Evolutionary conservation across 2,888 invertebrate species (phyloP).

Genomic region (Lordiphosa andalusiaca): DNA sequence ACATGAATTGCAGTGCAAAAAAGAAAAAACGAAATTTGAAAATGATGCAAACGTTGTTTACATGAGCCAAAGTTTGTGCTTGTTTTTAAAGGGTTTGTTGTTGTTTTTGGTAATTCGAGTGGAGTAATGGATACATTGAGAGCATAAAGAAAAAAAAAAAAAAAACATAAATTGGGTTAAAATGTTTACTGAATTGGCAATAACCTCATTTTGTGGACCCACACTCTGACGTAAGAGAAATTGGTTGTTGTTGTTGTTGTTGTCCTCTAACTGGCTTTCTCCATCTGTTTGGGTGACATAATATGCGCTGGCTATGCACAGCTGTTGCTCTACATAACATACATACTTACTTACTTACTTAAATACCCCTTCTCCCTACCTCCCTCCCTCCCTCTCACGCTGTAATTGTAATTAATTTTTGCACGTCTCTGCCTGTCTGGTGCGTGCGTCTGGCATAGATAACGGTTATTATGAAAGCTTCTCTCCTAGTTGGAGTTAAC

Average conservation of each 20-base stretch:
- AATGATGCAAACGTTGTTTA: not conserved
- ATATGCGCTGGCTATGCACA: constrained; percentile 25
- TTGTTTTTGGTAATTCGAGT: constrained; percentile 35
- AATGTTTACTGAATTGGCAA: constrained; percentile 56
- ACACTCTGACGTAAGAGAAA: constrained; percentile 43
- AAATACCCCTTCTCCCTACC: not conserved
- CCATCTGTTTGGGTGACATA: constrained; percentile 20
- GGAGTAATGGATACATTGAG: constrained; percentile 1
- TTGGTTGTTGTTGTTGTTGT: constrained; percentile 34
- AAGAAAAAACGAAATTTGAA: no score
- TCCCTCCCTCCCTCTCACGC: constrained; percentile 12
- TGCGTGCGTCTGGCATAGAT: constrained; percentile 60
- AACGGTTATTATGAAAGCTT: constrained; percentile 65
- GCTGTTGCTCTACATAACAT: not conserved
- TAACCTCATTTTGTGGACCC: constrained; percentile 45
- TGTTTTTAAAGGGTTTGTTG: constrained; percentile 2
- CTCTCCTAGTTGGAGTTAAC: constrained; percentile 34
- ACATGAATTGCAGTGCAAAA: constrained; percentile 23
- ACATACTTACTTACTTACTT: constrained; percentile 1
- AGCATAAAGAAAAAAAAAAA: constrained; percentile 10
- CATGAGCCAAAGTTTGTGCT: not conserved
- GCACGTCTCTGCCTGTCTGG: constrained; percentile 36
- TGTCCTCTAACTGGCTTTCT: constrained; percentile 12
- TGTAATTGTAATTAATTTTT: constrained; percentile 43
- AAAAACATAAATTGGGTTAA: constrained; percentile 51